A percentile compares a stretch with the other conserved stretches of the same genome.
phyloP scores from a whole-genome alignment of 1,140 invertebrate species.

The Nasonia longicornis region DNA sequence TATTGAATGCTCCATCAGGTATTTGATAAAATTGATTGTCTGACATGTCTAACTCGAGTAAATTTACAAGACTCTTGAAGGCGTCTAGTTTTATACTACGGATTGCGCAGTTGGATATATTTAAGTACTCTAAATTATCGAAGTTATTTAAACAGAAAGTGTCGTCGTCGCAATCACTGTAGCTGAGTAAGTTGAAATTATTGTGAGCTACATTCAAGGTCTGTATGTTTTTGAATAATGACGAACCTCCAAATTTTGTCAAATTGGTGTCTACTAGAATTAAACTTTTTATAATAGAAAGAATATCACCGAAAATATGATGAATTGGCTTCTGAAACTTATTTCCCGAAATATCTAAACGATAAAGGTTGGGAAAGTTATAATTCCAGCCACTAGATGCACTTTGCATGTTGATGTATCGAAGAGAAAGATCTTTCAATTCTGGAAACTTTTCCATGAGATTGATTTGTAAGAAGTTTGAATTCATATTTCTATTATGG shows the following conservation, averaged over 20 bases:
- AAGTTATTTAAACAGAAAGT: conserved; percentile 4
- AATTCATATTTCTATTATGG: background rate
- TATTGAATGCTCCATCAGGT: background rate
- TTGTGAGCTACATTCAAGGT: background rate
- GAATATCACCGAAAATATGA: background rate
- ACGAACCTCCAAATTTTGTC: background rate
- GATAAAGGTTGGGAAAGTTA: background rate
- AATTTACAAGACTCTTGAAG: background rate
- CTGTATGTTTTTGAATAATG: background rate
- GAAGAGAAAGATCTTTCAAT: background rate
- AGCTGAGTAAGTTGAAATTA: background rate
- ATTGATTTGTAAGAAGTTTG: background rate
- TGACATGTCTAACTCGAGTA: background rate
- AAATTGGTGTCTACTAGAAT: background rate
- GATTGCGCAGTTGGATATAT: background rate
- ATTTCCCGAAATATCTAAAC: conserved; percentile 3
- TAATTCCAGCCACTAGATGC: background rate
- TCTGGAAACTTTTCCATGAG: background rate
- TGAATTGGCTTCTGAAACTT: background rate
- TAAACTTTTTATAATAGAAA: background rate
- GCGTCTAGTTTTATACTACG: background rate
- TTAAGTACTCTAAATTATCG: background rate
- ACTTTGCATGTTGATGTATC: background rate
- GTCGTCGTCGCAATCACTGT: background rate
- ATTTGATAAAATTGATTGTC: background rate